Percentiles rank a stretch among this genome's conserved stretches.
Conservation (phyloP, 2,797 vertebrate species). For the Echiichthys vipera region DNA sequence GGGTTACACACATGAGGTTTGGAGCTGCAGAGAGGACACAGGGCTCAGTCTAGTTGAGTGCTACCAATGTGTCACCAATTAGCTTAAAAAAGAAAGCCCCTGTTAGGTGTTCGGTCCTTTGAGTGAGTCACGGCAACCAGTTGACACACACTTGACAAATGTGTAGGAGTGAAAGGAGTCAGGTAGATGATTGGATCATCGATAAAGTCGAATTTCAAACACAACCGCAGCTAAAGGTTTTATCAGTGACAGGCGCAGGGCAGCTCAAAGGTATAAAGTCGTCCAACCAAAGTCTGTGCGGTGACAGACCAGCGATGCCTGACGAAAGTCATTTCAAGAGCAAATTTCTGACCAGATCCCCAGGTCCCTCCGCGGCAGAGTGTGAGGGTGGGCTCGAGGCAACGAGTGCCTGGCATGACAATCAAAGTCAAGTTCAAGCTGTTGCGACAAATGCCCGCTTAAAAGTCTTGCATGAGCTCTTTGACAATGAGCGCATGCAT, state of each 20-base stretch:
- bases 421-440: conserved; percentile 64
- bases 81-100: conserved; percentile 30
- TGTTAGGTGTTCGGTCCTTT: conserved; percentile 10
- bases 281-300: conserved; percentile 11
- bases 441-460: conserved; percentile 46
- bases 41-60: conserved; percentile 8
- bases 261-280: not conserved
- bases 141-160: conserved; percentile 36
- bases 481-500: conserved; percentile 53
- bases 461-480: conserved; percentile 58
- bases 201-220: conserved; percentile 16
- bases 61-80: conserved; percentile 32
- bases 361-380: conserved; percentile 13
- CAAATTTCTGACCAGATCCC: conserved; percentile 48
- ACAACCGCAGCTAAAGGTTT: conserved; percentile 22
- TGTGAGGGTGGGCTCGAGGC: conserved; percentile 25
- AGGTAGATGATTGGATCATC: conserved; percentile 11
- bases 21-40: not conserved
- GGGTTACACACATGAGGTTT: conserved; percentile 16
- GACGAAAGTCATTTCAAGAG: conserved; percentile 60
- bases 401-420: conserved; percentile 54
- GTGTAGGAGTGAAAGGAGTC: conserved; percentile 20
- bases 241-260: not conserved
- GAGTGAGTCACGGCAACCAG: conserved; percentile 27
- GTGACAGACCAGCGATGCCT: conserved; percentile 38